Conservation (phyloP, 2,888 invertebrate species). For the Rotaria macrura region DNA sequence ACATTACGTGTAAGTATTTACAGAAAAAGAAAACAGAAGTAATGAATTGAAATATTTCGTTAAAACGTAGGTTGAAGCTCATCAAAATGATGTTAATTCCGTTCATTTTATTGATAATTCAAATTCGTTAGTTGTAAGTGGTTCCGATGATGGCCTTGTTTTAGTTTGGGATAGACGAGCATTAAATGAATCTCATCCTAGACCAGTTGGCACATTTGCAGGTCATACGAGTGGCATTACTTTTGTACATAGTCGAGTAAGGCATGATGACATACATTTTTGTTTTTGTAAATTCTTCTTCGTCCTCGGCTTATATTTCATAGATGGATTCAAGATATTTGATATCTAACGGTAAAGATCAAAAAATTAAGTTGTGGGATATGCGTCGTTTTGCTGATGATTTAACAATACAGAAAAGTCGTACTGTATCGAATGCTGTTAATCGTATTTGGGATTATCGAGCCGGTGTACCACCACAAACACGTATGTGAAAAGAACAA, state of each 20-base stretch:
- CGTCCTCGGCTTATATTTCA: no score
- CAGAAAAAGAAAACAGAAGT: no score
- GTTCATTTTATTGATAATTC: conserved; percentile 66
- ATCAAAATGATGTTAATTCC: conserved; percentile 68
- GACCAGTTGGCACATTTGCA: conserved; percentile 63
- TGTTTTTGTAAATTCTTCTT: no score
- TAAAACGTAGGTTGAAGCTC: conserved; percentile 53
- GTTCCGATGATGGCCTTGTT: conserved; percentile 58
- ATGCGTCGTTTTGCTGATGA: conserved; percentile 59
- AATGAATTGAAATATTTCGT: no score
- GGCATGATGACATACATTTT: neutral
- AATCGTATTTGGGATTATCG: neutral
- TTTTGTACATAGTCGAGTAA: conserved; percentile 63
- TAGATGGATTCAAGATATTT: conserved; percentile 63
- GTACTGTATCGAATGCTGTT: neutral
- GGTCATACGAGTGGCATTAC: conserved; percentile 75
- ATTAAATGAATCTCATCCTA: conserved; percentile 57
- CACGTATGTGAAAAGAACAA: neutral
- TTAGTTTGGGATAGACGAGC: conserved; percentile 61
- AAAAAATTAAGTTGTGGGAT: conserved; percentile 77
- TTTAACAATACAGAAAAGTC: conserved; percentile 37
- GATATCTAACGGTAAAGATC: conserved; percentile 74
- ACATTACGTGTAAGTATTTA: conserved; percentile 44
- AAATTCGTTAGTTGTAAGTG: conserved; percentile 64
- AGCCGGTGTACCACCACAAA: neutral